These are phyloP conservation scores for Triops cancriformis DNA, from an alignment of 1,140 invertebrate genomes.

Conservation along the genomic window DNA sequence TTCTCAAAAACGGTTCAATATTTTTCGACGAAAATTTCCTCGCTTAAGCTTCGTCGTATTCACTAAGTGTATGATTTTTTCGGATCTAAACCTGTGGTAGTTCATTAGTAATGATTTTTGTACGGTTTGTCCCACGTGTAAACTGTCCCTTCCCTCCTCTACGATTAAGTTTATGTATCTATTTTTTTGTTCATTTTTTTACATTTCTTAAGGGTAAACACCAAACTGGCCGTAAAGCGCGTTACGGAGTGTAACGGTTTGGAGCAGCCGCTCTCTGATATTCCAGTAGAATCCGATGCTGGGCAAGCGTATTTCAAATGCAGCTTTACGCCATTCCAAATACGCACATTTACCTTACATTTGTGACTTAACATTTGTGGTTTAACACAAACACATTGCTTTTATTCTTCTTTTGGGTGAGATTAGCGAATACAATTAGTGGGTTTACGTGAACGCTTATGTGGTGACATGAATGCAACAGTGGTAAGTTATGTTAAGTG, in stretches of 20 bases:
- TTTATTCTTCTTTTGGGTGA: neutral
- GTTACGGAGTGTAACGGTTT: constrained; percentile 33
- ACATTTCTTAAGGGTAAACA: constrained; percentile 29
- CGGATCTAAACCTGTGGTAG: too few relatives aligned
- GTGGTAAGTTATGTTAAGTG: too few relatives aligned
- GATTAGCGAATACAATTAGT: too few relatives aligned
- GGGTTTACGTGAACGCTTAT: too few relatives aligned
- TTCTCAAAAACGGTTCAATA: too few relatives aligned
- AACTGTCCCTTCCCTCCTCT: neutral
- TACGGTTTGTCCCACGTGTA: too few relatives aligned
- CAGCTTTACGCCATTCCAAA: constrained; percentile 32
- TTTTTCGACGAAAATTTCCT: too few relatives aligned
- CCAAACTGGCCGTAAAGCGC: constrained; percentile 33
- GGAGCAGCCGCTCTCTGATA: constrained; percentile 29
- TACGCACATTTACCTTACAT: constrained; percentile 30
- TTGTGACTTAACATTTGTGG: constrained; percentile 5
- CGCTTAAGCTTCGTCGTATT: too few relatives aligned
- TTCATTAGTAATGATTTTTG: too few relatives aligned
- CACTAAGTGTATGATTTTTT: too few relatives aligned
- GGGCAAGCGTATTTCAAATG: constrained; percentile 27
- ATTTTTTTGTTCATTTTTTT: constrained; percentile 15
- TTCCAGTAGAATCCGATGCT: neutral
- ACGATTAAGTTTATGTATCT: neutral
- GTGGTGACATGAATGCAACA: too few relatives aligned
- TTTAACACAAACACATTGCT: neutral